Percentiles rank a stretch among this genome's conserved stretches.
phyloP scores from a whole-genome alignment of 1,140 invertebrate species.

The Acromyrmex heyeri region DNA sequence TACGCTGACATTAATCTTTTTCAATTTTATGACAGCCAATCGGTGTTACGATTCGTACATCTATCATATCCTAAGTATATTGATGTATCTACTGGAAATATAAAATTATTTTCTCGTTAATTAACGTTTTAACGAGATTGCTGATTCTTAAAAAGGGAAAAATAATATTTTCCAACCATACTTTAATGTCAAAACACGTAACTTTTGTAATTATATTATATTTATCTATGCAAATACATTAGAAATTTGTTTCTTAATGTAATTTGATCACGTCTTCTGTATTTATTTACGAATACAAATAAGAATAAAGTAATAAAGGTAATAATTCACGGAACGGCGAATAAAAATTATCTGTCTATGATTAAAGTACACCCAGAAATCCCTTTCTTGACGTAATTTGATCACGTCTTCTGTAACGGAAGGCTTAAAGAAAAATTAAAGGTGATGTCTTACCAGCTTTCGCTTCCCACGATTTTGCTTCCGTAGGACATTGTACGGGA shows the following conservation, averaged over 20 bases:
- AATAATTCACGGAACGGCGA: not conserved
- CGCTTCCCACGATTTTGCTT: conserved; percentile 45
- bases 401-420: not conserved
- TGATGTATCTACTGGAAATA: not conserved
- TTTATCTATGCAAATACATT: not conserved
- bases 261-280: not conserved
- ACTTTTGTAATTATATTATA: not conserved
- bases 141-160: not conserved
- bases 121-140: not conserved
- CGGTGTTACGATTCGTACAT: not conserved
- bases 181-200: conserved; percentile 14
- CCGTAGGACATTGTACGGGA: conserved; percentile 32
- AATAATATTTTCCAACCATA: not conserved
- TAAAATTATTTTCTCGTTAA: not conserved
- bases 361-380: not conserved
- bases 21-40: conserved; percentile 21
- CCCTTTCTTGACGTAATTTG: not conserved
- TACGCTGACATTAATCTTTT: conserved; percentile 26
- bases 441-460: conserved; percentile 41
- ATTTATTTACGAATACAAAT: not conserved
- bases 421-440: conserved; percentile 41
- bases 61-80: conserved; percentile 14
- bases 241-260: not conserved
- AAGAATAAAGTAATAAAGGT: not conserved
- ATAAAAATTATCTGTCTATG: not conserved